A percentile compares a stretch with the other conserved stretches of the same genome.
Conservation (phyloP, 1,140 invertebrate species). For the Dendrolimus kikuchii region DNA sequence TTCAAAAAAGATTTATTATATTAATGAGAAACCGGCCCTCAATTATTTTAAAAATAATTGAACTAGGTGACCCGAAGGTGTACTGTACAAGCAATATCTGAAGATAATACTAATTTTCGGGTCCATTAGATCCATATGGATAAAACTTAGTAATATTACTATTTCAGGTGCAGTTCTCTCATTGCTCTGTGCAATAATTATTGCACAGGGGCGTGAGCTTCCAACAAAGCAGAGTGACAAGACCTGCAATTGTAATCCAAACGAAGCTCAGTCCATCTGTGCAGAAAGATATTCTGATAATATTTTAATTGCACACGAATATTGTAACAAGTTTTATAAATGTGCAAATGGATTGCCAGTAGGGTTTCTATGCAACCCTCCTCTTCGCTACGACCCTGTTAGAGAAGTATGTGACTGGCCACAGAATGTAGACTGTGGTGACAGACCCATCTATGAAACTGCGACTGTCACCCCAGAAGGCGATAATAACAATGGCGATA, state of each 20-base stretch:
- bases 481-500: constrained; percentile 11
- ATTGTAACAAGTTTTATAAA: constrained; percentile 39
- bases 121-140: not conserved
- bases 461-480: not conserved
- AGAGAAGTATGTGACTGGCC: constrained; percentile 75
- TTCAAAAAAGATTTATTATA: no score
- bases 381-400: constrained; percentile 73
- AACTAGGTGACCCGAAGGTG: no score
- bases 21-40: no score
- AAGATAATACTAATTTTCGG: no score
- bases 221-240: constrained; percentile 27
- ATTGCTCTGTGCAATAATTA: constrained; percentile 35
- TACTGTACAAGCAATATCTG: no score
- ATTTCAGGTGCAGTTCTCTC: constrained; percentile 37
- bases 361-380: constrained; percentile 45
- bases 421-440: constrained; percentile 60
- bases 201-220: constrained; percentile 16
- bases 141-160: constrained; percentile 14
- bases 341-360: constrained; percentile 25
- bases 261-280: constrained; percentile 25
- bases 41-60: no score
- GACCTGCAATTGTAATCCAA: constrained; percentile 23
- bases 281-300: constrained; percentile 18
- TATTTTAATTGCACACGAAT: constrained; percentile 25
- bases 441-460: constrained; percentile 11